Evolutionary conservation across 1,140 invertebrate genomes (phyloP), one percentile per base, ranked within the genome.

Genomic region (Caenorhabditis tropicalis): DNA sequence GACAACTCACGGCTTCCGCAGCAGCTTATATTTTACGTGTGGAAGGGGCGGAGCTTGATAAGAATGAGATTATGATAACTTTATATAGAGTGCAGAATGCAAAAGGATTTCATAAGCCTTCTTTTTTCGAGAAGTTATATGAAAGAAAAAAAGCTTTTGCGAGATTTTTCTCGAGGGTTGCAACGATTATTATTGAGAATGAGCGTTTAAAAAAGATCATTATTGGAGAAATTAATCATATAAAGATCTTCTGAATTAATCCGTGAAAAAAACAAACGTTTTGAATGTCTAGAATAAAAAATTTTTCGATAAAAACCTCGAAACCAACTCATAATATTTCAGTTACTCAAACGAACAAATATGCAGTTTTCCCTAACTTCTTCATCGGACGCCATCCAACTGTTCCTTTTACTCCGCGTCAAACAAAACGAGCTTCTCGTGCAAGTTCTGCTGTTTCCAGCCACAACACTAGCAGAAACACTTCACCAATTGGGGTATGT

Each of bases 301-400:
- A 27, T 9, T 29, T 56, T 56, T 15, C 12, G 6, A 2, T 15
- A n/a, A 51, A n/a, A 51, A 29, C 19, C n/a, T n/a, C n/a, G n/a
- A n/a, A n/a, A n/a, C n/a, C n/a, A n/a, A n/a, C n/a, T n/a, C n/a
- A n/a, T n/a, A 0, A 56, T n/a, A 43, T 74, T 74, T 3, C 36
- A 74, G 65, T 74, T 0, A 19, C 16, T n/a, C 65, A 74, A 74
- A 36, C 65, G 0, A 74, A 74, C 65, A 74, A 74, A 15, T 74
- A 74, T 24, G 65, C 65, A 21, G 33, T 74, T 2, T 74, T 39
- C 36, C n/a, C 65, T 24, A 74, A 46, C 15, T 74, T 74, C n/a
- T 74, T 74, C 21, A 74, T 74, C 15, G 65, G 65, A 39, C 65
- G 65, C 33, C 65, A 74, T n/a, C 65, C 65, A 43, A 74, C 65